These are phyloP conservation scores for Apodemus sylvaticus DNA, from an alignment of 2,113 vertebrate genomes.

Conservation along the genomic window DNA sequence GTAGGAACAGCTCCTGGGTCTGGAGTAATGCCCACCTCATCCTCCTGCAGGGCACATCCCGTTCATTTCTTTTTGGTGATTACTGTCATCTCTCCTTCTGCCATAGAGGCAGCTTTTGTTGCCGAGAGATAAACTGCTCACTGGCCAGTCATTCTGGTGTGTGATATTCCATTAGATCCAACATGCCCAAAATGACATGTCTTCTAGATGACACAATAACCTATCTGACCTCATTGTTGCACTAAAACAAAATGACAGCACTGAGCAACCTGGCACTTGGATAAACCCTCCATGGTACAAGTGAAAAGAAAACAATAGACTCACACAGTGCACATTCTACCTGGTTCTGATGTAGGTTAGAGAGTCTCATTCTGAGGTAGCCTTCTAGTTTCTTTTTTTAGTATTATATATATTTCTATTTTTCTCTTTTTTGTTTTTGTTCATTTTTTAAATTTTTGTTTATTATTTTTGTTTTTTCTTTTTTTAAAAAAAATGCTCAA, in stretches of 20 bases:
- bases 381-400: constrained; percentile 85
- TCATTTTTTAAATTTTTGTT: constrained; percentile 41
- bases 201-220: constrained; percentile 14
- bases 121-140: constrained; percentile 71
- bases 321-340: constrained; percentile 87
- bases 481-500: constrained; percentile 85
- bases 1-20: constrained; percentile 75
- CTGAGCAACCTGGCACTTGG: constrained; percentile 82
- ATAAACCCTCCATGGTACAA: constrained; percentile 77
- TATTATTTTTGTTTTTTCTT: constrained; percentile 71
- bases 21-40: constrained; percentile 53
- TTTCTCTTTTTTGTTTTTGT: constrained; percentile 65
- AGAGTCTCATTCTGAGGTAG: constrained; percentile 90
- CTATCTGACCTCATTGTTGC: constrained; percentile 71
- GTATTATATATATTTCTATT: constrained; percentile 70
- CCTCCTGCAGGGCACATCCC: constrained; percentile 58
- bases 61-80: not conserved
- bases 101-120: constrained; percentile 51
- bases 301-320: constrained; percentile 80
- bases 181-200: constrained; percentile 51
- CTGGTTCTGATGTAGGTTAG: constrained; percentile 85
- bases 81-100: constrained; percentile 9
- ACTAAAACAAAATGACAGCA: constrained; percentile 79
- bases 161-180: constrained; percentile 48
- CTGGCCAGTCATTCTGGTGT: constrained; percentile 52